A percentile compares a stretch with the other conserved stretches of the same genome.
phyloP scores from a whole-genome alignment of 2,113 vertebrate species.

The Heterotilapia buettikoferi region DNA sequence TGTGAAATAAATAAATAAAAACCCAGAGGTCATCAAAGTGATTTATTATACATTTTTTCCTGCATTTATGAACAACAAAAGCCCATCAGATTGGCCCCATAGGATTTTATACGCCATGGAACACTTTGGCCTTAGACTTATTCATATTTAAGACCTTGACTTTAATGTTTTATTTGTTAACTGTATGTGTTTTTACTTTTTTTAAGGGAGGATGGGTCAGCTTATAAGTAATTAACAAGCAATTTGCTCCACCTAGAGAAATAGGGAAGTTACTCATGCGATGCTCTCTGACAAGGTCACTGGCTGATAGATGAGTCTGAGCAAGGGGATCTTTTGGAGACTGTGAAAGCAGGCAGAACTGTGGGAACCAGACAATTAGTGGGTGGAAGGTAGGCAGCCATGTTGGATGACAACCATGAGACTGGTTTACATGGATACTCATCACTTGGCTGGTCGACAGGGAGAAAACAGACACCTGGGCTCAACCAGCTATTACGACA shows the following conservation, averaged over 20 bases:
- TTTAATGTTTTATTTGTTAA: constrained; percentile 45
- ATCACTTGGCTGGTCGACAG: constrained; percentile 55
- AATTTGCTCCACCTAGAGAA: constrained; percentile 53
- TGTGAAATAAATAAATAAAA: background rate
- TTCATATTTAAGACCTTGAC: background rate
- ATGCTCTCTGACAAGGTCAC: constrained; percentile 67
- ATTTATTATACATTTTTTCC: background rate
- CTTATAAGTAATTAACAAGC: constrained; percentile 65
- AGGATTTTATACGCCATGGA: background rate
- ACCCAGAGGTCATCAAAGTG: background rate
- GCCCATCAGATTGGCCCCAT: background rate
- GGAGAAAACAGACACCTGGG: constrained; percentile 55
- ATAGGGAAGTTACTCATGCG: constrained; percentile 56
- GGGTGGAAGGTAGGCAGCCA: constrained; percentile 56
- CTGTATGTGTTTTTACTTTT: background rate
- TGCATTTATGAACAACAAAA: background rate
- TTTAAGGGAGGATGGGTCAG: background rate
- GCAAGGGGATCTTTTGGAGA: constrained; percentile 62
- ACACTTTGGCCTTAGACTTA: background rate
- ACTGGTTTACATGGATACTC: constrained; percentile 55
- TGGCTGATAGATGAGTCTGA: constrained; percentile 69
- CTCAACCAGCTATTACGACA: constrained; percentile 41
- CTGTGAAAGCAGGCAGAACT: constrained; percentile 56
- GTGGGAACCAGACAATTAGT: constrained; percentile 71
- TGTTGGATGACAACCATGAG: constrained; percentile 63